Percentiles rank a stretch among this genome's conserved stretches.
Evolutionary conservation across 1,140 invertebrate genomes (phyloP).

Genomic region (Seison nebaliae): DNA sequence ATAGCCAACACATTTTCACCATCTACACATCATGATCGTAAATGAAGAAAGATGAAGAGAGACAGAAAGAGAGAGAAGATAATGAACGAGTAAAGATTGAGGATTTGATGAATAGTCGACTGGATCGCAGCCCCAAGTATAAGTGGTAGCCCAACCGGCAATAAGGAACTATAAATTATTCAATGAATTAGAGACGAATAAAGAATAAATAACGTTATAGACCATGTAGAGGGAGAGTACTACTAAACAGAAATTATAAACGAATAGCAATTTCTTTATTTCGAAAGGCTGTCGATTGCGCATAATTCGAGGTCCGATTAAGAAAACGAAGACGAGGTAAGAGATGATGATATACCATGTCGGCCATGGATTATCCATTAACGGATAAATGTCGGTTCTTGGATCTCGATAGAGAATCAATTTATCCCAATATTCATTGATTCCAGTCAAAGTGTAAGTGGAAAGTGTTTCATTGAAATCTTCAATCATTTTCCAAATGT

Average conservation of each 20-base stretch:
- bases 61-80: too few species aligned
- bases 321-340: neutral
- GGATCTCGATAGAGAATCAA: too few species aligned
- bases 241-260: constrained; percentile 8
- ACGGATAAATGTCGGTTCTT: neutral
- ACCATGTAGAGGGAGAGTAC: constrained; percentile 1
- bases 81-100: too few species aligned
- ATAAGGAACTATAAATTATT: constrained; percentile 2
- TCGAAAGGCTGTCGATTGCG: constrained; percentile 5
- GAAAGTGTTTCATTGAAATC: too few species aligned
- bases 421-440: too few species aligned
- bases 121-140: constrained; percentile 5
- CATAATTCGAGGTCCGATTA: neutral
- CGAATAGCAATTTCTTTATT: constrained; percentile 2
- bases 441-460: too few species aligned
- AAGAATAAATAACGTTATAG: neutral
- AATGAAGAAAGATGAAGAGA: too few species aligned
- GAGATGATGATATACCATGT: neutral
- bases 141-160: neutral
- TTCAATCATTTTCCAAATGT: too few species aligned
- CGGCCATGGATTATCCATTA: constrained; percentile 2
- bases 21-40: too few species aligned
- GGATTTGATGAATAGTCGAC: constrained; percentile 6
- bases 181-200: neutral
- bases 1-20: too few species aligned